A percentile compares a stretch with the other conserved stretches of the same genome.
Conservation (phyloP, 2,797 vertebrate species). For the Artibeus lituratus region DNA sequence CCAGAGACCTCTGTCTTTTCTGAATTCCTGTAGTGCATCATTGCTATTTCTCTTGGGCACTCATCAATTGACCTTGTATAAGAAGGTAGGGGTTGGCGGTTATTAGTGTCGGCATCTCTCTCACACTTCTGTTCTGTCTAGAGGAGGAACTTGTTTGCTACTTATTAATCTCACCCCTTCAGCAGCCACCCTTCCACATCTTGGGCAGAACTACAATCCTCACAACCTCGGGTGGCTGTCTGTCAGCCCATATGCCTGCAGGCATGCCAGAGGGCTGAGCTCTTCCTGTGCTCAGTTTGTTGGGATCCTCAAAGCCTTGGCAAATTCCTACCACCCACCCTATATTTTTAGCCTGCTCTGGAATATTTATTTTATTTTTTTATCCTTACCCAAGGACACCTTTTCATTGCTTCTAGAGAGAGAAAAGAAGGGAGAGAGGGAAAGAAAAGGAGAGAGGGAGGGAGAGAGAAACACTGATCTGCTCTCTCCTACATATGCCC, state of each 20-base stretch:
- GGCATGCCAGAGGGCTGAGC: background rate
- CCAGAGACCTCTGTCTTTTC: background rate
- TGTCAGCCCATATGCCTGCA: background rate
- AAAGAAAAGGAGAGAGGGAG: too few species aligned
- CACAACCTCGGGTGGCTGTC: background rate
- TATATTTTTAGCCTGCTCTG: background rate
- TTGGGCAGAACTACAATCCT: background rate
- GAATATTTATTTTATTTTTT: background rate
- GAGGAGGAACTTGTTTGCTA: background rate
- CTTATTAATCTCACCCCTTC: conserved; percentile 22
- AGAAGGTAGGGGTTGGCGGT: background rate
- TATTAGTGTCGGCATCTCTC: background rate
- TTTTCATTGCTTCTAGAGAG: background rate
- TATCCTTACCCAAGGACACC: background rate
- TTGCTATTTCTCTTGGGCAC: background rate
- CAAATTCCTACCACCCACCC: background rate
- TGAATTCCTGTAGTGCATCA: background rate
- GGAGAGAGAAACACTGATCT: background rate
- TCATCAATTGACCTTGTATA: background rate
- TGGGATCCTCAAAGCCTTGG: background rate
- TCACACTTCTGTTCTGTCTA: background rate
- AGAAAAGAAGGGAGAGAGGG: background rate
- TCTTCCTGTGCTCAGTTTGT: fast-evolving
- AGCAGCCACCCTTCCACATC: background rate
- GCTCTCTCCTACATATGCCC: background rate